These are phyloP conservation scores for Lepidotrigona ventralis DNA, from an alignment of 1,140 invertebrate genomes.

Conservation along the genomic window DNA sequence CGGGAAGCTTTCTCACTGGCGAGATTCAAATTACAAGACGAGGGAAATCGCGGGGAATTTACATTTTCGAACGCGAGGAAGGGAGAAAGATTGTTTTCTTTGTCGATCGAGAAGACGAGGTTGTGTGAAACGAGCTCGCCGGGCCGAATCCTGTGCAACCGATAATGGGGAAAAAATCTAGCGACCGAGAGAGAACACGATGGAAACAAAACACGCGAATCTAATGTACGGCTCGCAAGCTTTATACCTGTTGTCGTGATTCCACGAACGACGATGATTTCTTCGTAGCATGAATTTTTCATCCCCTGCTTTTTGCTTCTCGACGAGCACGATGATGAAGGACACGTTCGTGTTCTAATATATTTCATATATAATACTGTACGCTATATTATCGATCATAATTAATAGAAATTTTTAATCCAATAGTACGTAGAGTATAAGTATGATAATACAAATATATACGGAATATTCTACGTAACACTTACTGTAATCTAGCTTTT, in stretches of 20 bases:
- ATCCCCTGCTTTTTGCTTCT: background rate
- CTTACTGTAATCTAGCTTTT: no score
- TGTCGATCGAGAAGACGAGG: background rate
- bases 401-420: no score
- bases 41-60: background rate
- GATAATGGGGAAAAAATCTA: background rate
- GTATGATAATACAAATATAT: no score
- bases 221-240: background rate
- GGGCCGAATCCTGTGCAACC: no score
- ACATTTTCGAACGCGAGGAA: background rate
- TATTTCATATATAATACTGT: background rate
- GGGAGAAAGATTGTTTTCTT: background rate
- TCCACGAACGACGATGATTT: slow-evolving; percentile 7
- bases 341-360: background rate
- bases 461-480: no score
- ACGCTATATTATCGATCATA: no score
- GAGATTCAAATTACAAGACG: no score
- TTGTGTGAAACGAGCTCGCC: background rate
- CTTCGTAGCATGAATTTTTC: slow-evolving; percentile 25
- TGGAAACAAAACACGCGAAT: slow-evolving; percentile 9
- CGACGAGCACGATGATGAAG: background rate
- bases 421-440: no score
- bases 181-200: background rate
- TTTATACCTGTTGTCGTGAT: slow-evolving; percentile 1
- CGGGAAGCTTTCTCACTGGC: background rate